Base-by-base conservation (phyloP, 2,888 invertebrate species). In the Cryptocheilus praepositus region DNA sequence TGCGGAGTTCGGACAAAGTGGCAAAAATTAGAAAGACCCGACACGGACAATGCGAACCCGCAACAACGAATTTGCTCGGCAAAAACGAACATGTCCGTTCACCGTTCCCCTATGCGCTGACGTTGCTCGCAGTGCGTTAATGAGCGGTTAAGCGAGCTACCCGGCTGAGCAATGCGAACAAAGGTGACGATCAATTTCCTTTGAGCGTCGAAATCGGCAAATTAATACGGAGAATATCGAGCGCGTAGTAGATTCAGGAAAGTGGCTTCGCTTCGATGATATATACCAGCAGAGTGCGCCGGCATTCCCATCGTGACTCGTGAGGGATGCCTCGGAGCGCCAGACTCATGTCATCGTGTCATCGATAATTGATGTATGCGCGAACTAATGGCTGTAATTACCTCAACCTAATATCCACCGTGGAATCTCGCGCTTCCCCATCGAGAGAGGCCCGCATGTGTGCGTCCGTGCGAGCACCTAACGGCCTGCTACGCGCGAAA, bases 331-430 rank as follows among this genome's bases (percentile, higher is more conserved):
- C 82, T 79, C 75, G 74, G 72, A 80, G 83, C 81, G 79, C 70
- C 77, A 75, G 81, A 81, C 81, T 81, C 81, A 65, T 81, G 85
- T 85, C 85, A 85, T 85, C 85, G 82, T 85, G 85, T 85, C 86
- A 81, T 86, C 85, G 83, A 86, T 86, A 86, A 86, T 86, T 86
- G 86, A 86, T 86, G 86, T 86, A 86, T 85, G 84, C 80, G 81
- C 81, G 77, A 79, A 83, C 85, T 86, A 86, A 86, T 86, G 85
- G 83, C 82, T 81, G 83, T 85, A 83, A 86, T 86, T 86, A 86
- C 81, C 85, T 77, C 78, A 73, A 84, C 80, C 85, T 83, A 86
- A 86, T 85, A 84, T 82, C 82, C 80, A 78, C 72, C 79, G 75
- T 81, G 81, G 81, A 81, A 82, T 85, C 83, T 83, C 79, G 81